phyloP scores from a whole-genome alignment of 2,888 invertebrate genomes.

The Ichneumoninae sp. region DNA sequence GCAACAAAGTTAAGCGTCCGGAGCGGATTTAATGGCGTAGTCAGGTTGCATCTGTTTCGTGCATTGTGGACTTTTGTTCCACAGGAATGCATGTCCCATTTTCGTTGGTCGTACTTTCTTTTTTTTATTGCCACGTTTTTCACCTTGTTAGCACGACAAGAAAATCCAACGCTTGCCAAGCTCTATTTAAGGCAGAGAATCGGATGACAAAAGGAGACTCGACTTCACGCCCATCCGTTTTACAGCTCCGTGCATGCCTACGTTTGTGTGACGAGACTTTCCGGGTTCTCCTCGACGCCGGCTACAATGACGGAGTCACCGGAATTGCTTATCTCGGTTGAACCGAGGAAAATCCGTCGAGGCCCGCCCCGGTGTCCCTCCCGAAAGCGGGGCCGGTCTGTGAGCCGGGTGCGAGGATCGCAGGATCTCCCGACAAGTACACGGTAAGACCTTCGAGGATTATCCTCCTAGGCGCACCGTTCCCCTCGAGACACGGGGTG shows the following conservation, averaged over 20 bases:
- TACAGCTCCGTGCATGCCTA: not conserved
- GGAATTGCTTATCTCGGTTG: slow-evolving; percentile 55
- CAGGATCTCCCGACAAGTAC: slow-evolving; percentile 24
- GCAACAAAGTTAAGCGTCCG: not conserved
- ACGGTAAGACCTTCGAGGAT: slow-evolving; percentile 32
- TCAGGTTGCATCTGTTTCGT: not conserved
- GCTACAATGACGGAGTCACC: slow-evolving; percentile 31
- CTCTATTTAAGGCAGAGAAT: not conserved
- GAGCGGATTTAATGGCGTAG: not conserved
- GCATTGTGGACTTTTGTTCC: not conserved
- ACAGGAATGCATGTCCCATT: not conserved
- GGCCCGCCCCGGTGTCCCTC: not conserved
- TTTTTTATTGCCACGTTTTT: not conserved
- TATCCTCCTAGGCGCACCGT: slow-evolving; percentile 9
- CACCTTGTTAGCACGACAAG: not conserved
- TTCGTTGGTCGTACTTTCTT: not conserved
- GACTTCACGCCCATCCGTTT: slow-evolving; percentile 5
- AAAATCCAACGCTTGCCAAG: slow-evolving; percentile 4
- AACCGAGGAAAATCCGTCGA: slow-evolving; percentile 50
- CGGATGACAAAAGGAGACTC: not conserved
- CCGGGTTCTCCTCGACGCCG: slow-evolving; percentile 3
- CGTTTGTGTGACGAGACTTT: slow-evolving; percentile 26
- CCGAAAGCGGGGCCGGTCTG: not conserved
- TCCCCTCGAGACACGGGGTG: not conserved
- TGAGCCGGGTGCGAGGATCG: not conserved